Base-by-base conservation (phyloP, 2,113 vertebrate genomes). In the Ondatra zibethicus region DNA sequence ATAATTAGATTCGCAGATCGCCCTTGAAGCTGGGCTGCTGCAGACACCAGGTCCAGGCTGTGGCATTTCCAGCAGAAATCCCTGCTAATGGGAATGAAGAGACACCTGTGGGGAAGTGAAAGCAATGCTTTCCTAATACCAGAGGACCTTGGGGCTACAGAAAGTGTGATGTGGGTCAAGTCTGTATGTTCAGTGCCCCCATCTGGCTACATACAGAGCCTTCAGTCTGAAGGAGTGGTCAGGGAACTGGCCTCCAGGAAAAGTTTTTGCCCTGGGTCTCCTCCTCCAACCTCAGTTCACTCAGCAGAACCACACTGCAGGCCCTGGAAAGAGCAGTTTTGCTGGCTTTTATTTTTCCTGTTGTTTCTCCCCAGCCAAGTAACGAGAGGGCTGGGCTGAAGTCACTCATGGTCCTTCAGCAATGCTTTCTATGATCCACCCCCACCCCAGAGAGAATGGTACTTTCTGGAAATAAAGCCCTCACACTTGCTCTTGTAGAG, bases 121-220 rank as follows among this genome's bases (percentile, higher is more conserved):
- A 63, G 13, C 0, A 50, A 50, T 1, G 21, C 73, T 31, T 36
- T 36, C 12, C 7, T 11, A 17, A 12, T 4, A 6, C 45, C 19
- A 0, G 55, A 31, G 29, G 7, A 8, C 14, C 63, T 23, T 12
- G 5, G 2, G 13, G 25, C 33, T 17, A 19, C 82, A 27, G 31
- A 81, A 17, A 65, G 58, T 25, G 39, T 29, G 42, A 47, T 9
- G 4, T 75, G 4, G 36, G 8, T 25, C 7, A 42, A 29, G 27
- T 21, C 7, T 27, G 0, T 2, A 7, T 6, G 1, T 4, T 3
- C 33, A 19, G 50, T 5, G 47, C 5, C 4, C 5, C 8, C 0
- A 5, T 31, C 19, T 36, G 65, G 11, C 11, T 21, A 42, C n/a
- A 76, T 0, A 3, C 0, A 4, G 13, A 17, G 14, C 5, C 11